Conservation (phyloP, 2,797 vertebrate genomes). For the Melanotaenia maccullochi region DNA sequence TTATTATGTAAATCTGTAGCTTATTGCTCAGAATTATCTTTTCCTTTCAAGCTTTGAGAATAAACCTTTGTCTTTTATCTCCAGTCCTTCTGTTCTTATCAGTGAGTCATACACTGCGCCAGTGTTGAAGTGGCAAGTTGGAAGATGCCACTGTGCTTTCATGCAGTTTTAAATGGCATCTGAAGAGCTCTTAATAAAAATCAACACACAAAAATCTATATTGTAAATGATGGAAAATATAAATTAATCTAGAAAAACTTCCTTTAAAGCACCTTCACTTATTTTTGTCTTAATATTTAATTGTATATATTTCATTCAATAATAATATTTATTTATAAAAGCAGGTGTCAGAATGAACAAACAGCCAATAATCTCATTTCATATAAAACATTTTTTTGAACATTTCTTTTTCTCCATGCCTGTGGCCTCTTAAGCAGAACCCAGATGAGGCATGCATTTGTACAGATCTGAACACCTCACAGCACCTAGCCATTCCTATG, state of each 20-base stretch:
- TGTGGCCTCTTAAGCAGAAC: slow-evolving; percentile 34
- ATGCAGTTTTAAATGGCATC: slow-evolving; percentile 13
- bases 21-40: background rate
- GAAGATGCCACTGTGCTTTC: slow-evolving; percentile 19
- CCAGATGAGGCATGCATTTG: slow-evolving; percentile 33
- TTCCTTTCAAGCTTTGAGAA: background rate
- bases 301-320: background rate
- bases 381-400: slow-evolving; percentile 47
- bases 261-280: slow-evolving; percentile 10
- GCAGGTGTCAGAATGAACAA: slow-evolving; percentile 31
- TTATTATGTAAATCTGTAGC: background rate
- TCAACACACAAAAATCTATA: slow-evolving; percentile 13
- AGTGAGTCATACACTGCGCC: slow-evolving; percentile 32
- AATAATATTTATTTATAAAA: slow-evolving; percentile 7
- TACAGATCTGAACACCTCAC: slow-evolving; percentile 38
- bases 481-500: slow-evolving; percentile 19
- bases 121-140: slow-evolving; percentile 32
- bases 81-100: slow-evolving; percentile 1
- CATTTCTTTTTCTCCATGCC: slow-evolving; percentile 6
- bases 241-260: slow-evolving; percentile 20
- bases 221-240: slow-evolving; percentile 24
- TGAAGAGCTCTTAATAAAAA: slow-evolving; percentile 23
- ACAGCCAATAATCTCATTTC: slow-evolving; percentile 35
- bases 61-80: slow-evolving; percentile 8
- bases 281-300: no score